Base-by-base conservation (phyloP, 53 echinoderm and acorn worm genomes). In the Pentamera pediparva region DNA sequence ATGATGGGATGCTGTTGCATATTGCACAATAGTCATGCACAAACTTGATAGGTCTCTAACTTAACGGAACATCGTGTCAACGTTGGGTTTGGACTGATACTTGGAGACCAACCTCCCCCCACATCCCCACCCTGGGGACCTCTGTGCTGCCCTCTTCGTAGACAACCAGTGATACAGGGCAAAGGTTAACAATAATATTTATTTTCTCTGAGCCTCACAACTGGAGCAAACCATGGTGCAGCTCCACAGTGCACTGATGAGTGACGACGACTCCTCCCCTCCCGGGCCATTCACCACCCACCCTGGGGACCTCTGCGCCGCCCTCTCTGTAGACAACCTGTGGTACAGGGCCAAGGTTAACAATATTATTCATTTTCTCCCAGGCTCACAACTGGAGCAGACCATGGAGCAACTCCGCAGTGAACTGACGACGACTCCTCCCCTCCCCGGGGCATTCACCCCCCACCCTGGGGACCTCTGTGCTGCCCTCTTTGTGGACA, bases 211-310 rank as follows among this genome's bases (percentile, higher is more conserved):
- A 96, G 96, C 91, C 12, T 80, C 91, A 8, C 79, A 91, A 56
- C 85, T 96, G 76, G 96, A 96, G 65, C 79, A 91, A 76, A 69
- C 91, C 11, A 96, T 96, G 96, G 85, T 75, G 35, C 88, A 91
- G 53, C 78, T 96, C 0, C 88, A 87, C 0, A 77, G 79, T 25
- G 96, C 91, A 69, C 58, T 96, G 11, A 29, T n/a, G n/a, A n/a
- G n/a, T n/a, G n/a, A 85, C 62, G 7, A 72, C 85, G 2, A 76
- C 83, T 15, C 96, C 91, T 4, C 96, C 96, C 12, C 81, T 96
- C 13, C 81, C 1, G 96, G 96, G 5, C 12, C 91, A 13, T 91
- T 75, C 78, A 78, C 91, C 15, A 83, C 96, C 49, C 72, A 75
- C 45, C 52, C 60, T 15, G 91, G 96, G 5, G 86, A 96, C 30